Evolutionary conservation across 2,113 vertebrate species (phyloP).

Genomic region (Equus przewalskii): DNA sequence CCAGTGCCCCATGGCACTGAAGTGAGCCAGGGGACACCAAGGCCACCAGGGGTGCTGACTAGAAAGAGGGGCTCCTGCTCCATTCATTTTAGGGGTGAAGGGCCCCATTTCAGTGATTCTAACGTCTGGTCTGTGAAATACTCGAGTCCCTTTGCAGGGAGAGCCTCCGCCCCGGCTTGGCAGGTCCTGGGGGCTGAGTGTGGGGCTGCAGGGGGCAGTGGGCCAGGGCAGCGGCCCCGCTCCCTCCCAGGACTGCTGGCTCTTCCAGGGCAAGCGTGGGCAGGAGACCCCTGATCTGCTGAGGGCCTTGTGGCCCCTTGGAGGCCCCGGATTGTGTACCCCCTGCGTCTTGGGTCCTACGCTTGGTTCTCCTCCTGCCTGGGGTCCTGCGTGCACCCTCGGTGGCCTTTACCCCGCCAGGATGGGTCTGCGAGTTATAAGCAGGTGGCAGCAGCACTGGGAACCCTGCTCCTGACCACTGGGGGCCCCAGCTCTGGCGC

Average conservation of each 20-base stretch:
- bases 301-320: background rate
- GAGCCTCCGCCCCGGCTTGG: background rate
- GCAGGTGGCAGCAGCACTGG: background rate
- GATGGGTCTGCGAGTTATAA: background rate
- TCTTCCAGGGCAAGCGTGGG: rapidly evolving
- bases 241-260: rapidly evolving
- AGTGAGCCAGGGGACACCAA: background rate
- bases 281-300: background rate
- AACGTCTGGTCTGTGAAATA: background rate
- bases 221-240: rapidly evolving
- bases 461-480: rapidly evolving
- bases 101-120: too few species aligned
- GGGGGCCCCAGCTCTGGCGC: background rate
- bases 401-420: rapidly evolving
- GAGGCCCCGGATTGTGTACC: background rate
- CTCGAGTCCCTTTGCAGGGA: too few species aligned
- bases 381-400: too few species aligned
- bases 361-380: background rate
- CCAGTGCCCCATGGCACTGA: rapidly evolving
- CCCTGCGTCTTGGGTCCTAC: too few species aligned
- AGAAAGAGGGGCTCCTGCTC: background rate
- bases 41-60: background rate
- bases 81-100: rapidly evolving
- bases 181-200: too few species aligned
- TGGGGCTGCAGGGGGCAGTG: rapidly evolving